Conservation (phyloP, 1,140 invertebrate genomes). For the Trypoxylus dichotomus region DNA sequence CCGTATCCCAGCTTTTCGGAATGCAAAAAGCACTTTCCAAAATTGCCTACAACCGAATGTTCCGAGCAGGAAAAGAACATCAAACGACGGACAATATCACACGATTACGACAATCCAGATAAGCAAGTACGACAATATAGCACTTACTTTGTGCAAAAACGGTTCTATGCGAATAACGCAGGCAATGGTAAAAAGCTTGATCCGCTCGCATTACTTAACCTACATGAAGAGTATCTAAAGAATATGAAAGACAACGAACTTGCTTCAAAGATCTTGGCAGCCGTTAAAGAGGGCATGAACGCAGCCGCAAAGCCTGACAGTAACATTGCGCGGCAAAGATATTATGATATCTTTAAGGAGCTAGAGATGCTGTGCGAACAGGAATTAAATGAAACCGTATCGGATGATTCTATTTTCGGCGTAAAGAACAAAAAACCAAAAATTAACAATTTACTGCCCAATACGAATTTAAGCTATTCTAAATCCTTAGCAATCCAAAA, state of each 20-base stretch:
- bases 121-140: not conserved
- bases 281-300: slow-evolving; percentile 17
- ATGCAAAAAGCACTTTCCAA: slow-evolving; percentile 15
- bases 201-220: not conserved
- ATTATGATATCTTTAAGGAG: slow-evolving; percentile 5
- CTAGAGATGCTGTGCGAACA: slow-evolving; percentile 6
- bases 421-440: not conserved
- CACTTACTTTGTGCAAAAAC: not conserved
- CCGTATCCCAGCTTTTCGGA: slow-evolving; percentile 19
- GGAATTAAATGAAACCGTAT: slow-evolving; percentile 10
- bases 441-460: not conserved
- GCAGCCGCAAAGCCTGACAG: not conserved
- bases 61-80: slow-evolving; percentile 19
- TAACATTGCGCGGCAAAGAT: not conserved
- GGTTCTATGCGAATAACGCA: not conserved
- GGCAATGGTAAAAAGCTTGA: not conserved
- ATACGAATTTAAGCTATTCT: not conserved
- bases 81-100: not conserved
- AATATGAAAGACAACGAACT: slow-evolving; percentile 18
- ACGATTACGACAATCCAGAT: not conserved
- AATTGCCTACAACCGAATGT: slow-evolving; percentile 10
- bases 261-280: not conserved
- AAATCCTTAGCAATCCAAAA: not conserved
- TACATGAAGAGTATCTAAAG: not conserved
- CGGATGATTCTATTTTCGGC: not conserved